Conservation (phyloP, 2,888 invertebrate genomes). For the Poecilobothrus nobilitatus region DNA sequence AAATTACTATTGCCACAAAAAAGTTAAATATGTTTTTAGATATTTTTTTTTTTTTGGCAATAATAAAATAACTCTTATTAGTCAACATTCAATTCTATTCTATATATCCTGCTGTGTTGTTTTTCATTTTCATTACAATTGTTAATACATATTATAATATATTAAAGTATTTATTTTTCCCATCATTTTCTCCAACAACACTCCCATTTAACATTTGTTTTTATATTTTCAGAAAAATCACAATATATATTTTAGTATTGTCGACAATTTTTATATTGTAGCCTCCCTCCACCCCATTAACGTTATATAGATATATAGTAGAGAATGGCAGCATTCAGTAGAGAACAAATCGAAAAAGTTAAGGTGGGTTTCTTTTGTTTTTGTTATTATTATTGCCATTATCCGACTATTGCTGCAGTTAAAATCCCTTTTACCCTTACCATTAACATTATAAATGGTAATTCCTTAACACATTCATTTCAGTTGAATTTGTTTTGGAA, state of each 20-base stretch:
- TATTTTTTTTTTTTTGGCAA: background rate
- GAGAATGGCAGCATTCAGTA: too few relatives aligned
- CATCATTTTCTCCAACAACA: background rate
- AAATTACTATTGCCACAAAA: too few relatives aligned
- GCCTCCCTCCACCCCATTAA: too few relatives aligned
- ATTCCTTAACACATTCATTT: slow-evolving; percentile 4
- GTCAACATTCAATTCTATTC: too few relatives aligned
- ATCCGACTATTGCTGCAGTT: background rate
- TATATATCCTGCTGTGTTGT: too few relatives aligned
- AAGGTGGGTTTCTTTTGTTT: background rate
- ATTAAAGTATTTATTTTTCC: too few relatives aligned
- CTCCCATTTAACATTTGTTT: background rate
- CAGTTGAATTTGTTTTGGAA: background rate
- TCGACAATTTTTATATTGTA: too few relatives aligned
- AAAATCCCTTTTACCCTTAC: background rate
- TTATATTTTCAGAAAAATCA: too few relatives aligned
- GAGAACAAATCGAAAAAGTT: background rate
- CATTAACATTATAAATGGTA: background rate
- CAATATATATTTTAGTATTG: too few relatives aligned
- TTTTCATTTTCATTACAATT: too few relatives aligned
- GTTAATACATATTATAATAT: too few relatives aligned
- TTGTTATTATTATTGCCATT: background rate
- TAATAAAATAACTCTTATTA: slow-evolving; percentile 2
- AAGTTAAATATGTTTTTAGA: background rate
- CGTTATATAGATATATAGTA: too few relatives aligned